Evolutionary conservation across 1,140 invertebrate species (phyloP).

Genomic region (Drosophila eugracilis): DNA sequence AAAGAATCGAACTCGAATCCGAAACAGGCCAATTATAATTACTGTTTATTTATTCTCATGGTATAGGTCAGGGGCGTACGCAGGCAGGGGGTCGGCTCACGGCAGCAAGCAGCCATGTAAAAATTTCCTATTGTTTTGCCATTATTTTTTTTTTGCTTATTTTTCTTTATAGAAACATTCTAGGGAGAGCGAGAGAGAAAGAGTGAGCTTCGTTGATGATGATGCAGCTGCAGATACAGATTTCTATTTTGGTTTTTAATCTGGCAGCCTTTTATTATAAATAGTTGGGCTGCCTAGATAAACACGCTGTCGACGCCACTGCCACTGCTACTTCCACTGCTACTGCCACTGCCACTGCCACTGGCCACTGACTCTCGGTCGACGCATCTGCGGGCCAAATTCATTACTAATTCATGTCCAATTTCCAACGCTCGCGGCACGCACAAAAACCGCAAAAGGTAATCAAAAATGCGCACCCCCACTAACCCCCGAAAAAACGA

Average conservation of each 20-base stretch:
- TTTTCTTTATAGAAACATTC: slow-evolving; percentile 55
- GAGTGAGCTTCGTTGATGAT: slow-evolving; percentile 22
- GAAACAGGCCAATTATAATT: slow-evolving; percentile 66
- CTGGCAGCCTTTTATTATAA: slow-evolving; percentile 77
- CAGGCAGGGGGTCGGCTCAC: no score
- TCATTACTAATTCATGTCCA: slow-evolving; percentile 45
- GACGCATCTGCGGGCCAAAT: slow-evolving; percentile 15
- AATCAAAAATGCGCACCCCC: slow-evolving; percentile 37
- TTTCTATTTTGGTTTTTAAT: slow-evolving; percentile 75
- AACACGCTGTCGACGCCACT: slow-evolving; percentile 43
- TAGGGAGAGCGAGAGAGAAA: slow-evolving; percentile 24
- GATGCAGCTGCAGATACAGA: slow-evolving; percentile 52
- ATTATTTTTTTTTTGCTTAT: slow-evolving; percentile 41
- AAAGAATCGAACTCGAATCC: slow-evolving; percentile 56
- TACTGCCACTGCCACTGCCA: background rate
- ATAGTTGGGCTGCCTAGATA: slow-evolving; percentile 76
- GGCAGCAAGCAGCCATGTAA: slow-evolving; percentile 20
- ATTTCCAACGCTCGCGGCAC: slow-evolving; percentile 38
- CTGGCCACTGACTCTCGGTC: background rate
- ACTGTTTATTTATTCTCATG: slow-evolving; percentile 69
- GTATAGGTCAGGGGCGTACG: background rate
- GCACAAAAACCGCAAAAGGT: slow-evolving; percentile 29
- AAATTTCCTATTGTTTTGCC: slow-evolving; percentile 31
- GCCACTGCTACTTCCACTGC: background rate
- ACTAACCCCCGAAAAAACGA: no score